phyloP scores from a whole-genome alignment of 2,888 invertebrate species.

The Linyphia triangularis region DNA sequence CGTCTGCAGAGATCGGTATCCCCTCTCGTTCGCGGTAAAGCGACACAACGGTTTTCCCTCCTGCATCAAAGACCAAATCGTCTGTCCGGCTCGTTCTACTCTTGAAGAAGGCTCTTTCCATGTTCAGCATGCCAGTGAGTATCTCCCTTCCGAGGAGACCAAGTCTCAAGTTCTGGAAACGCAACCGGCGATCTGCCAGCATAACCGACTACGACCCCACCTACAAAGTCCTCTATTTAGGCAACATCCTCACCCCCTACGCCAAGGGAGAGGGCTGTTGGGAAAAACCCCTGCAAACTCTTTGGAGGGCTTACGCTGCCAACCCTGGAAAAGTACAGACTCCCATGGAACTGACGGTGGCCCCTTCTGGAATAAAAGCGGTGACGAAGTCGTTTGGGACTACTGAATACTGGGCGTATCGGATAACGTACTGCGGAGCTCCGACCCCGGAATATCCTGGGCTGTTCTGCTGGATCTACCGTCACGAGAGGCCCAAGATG shows the following conservation, averaged over 20 bases:
- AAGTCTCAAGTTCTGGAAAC: constrained; percentile 70
- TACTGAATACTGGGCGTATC: constrained; percentile 98
- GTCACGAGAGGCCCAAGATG: constrained; percentile 92
- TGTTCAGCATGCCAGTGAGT: constrained; percentile 67
- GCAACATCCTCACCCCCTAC: constrained; percentile 98
- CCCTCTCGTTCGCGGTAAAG: not conserved
- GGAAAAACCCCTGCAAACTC: constrained; percentile 95
- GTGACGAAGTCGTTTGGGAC: constrained; percentile 97
- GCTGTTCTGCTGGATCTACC: constrained; percentile 85
- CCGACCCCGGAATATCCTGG: constrained; percentile 90
- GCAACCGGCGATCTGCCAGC: constrained; percentile 82
- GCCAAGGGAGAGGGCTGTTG: constrained; percentile 89
- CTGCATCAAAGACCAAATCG: too few relatives aligned
- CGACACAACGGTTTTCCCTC: too few relatives aligned
- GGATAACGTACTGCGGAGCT: constrained; percentile 96
- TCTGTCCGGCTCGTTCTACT: not conserved
- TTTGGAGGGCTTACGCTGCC: constrained; percentile 93
- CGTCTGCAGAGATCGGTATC: not conserved
- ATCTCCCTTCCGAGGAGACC: constrained; percentile 53
- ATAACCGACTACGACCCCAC: constrained; percentile 96
- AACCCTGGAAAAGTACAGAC: constrained; percentile 82
- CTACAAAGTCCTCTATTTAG: constrained; percentile 97
- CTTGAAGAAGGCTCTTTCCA: constrained; percentile 3
- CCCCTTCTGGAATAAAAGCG: constrained; percentile 95
- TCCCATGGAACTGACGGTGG: constrained; percentile 96